These are phyloP conservation scores for Lanistes nyassanus DNA, from an alignment of 1,140 invertebrate species.

Conservation along the genomic window DNA sequence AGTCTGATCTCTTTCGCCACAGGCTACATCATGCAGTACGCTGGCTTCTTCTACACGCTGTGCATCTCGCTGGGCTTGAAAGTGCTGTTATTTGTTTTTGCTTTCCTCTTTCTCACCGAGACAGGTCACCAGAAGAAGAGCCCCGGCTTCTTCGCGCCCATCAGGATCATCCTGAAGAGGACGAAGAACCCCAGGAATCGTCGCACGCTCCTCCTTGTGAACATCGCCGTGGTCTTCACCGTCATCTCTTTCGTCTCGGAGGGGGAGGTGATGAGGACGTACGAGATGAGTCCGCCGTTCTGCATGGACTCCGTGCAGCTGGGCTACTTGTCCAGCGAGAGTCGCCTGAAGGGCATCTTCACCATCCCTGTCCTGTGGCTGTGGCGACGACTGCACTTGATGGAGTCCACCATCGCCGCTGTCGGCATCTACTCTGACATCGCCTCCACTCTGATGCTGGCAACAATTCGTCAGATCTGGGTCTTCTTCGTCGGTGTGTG, in stretches of 20 bases:
- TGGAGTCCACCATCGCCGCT: constrained; percentile 3
- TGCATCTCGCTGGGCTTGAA: background rate
- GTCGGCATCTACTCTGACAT: background rate
- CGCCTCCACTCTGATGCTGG: background rate
- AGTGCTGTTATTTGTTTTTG: background rate
- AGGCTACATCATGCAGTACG: constrained; percentile 1
- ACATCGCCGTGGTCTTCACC: background rate
- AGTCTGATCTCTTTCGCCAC: background rate
- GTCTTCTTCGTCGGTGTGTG: background rate
- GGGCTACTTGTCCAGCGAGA: background rate
- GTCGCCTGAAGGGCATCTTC: background rate
- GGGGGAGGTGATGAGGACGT: background rate
- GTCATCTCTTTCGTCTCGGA: background rate
- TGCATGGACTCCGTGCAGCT: background rate
- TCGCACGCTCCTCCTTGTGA: background rate
- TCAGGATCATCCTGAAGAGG: background rate
- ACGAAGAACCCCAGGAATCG: background rate
- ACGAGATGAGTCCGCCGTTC: constrained; percentile 8
- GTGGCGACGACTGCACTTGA: background rate
- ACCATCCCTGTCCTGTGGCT: background rate
- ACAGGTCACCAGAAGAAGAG: constrained; percentile 3
- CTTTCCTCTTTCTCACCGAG: constrained; percentile 4
- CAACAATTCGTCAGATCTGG: background rate
- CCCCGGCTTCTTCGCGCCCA: background rate
- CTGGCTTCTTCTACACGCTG: background rate